These are phyloP conservation scores for Actinia tenebrosa DNA, from an alignment of 64 coral and sea anemone species.

Conservation along the genomic window DNA sequence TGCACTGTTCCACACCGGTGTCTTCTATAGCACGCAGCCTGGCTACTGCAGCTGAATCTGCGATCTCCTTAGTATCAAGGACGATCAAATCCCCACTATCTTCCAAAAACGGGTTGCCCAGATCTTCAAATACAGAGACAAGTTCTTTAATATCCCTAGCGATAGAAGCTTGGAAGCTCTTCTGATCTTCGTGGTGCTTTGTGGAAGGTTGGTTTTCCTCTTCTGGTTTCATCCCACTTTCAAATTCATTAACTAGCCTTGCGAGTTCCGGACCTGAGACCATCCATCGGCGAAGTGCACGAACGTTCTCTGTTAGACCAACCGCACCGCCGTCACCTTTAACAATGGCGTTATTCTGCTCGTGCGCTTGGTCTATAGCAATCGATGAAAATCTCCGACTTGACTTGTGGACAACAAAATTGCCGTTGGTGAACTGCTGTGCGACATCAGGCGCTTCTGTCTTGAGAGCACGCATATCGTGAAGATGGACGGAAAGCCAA, in stretches of 20 bases:
- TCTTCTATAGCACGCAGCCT: neutral
- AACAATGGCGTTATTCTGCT: slow-evolving; percentile 59
- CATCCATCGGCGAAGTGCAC: slow-evolving; percentile 66
- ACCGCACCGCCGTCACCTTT: slow-evolving; percentile 48
- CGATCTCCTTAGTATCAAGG: slow-evolving; percentile 21
- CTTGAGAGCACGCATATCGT: slow-evolving; percentile 22
- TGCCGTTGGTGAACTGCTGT: slow-evolving; percentile 1
- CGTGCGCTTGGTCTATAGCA: too few relatives aligned
- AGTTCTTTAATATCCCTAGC: slow-evolving; percentile 21
- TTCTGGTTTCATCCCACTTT: neutral
- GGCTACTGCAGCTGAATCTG: slow-evolving; percentile 1
- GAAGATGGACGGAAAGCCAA: slow-evolving; percentile 49
- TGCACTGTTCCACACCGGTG: slow-evolving; percentile 14
- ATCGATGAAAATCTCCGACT: slow-evolving; percentile 19
- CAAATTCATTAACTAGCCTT: slow-evolving; percentile 40
- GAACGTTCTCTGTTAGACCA: slow-evolving; percentile 22
- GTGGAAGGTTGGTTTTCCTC: neutral
- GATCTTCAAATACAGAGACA: slow-evolving; percentile 3
- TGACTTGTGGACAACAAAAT: slow-evolving; percentile 25
- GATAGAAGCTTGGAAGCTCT: slow-evolving; percentile 28
- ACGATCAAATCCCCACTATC: slow-evolving; percentile 15
- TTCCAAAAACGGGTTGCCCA: slow-evolving; percentile 35
- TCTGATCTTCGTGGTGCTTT: slow-evolving; percentile 49
- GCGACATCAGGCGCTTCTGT: slow-evolving; percentile 32
- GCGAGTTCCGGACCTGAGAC: slow-evolving; percentile 54